Evolutionary conservation across 2,797 vertebrate genomes (phyloP).

Genomic region (Sebastes diaconus): DNA sequence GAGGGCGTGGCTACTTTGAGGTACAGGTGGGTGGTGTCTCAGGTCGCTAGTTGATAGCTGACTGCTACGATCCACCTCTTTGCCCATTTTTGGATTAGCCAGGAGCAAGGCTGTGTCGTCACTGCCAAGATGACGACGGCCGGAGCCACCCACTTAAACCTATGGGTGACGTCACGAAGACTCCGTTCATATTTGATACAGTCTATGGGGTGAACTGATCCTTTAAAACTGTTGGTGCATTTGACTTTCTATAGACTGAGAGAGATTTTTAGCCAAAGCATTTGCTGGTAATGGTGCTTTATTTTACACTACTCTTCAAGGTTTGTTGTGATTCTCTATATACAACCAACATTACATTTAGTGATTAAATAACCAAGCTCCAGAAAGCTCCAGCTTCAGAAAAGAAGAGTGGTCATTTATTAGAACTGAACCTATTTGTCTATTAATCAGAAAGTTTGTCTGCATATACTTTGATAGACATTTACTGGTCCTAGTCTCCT

Average conservation of each 20-base stretch:
- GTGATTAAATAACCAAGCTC: background rate
- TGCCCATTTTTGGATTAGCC: too few relatives aligned
- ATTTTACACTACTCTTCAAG: background rate
- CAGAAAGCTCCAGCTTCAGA: too few relatives aligned
- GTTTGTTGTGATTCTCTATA: background rate
- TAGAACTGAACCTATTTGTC: background rate
- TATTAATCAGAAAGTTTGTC: background rate
- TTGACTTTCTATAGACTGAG: background rate
- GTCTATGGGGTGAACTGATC: background rate
- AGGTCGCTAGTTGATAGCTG: fast-evolving
- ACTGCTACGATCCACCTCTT: fast-evolving
- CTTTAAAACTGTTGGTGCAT: background rate
- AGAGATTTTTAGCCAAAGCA: background rate
- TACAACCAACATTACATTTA: too few relatives aligned
- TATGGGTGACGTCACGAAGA: too few relatives aligned
- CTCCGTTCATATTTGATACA: too few relatives aligned
- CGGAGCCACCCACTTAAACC: too few relatives aligned
- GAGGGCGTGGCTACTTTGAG: too few relatives aligned
- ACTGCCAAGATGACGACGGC: too few relatives aligned
- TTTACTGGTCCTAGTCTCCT: background rate
- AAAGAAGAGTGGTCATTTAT: background rate
- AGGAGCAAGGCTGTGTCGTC: too few relatives aligned
- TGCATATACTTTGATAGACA: background rate
- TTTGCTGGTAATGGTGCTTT: background rate
- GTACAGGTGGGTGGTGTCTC: too few relatives aligned